Evolutionary conservation across 1,140 invertebrate species (phyloP).

Genomic region (Dolichoris vasculosae): DNA sequence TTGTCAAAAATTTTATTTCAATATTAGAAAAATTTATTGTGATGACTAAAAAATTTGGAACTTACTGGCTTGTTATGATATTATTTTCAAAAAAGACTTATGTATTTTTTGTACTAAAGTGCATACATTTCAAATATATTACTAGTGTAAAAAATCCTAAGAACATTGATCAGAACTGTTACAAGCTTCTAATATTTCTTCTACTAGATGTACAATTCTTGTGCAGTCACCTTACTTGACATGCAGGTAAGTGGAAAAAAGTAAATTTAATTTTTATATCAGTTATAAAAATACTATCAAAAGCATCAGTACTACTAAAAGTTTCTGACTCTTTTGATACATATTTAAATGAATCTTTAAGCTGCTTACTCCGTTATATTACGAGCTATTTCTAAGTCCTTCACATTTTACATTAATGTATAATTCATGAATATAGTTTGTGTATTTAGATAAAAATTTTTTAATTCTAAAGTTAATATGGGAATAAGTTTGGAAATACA

Average conservation of each 20-base stretch:
- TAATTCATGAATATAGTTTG: constrained; percentile 84
- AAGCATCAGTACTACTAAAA: not conserved
- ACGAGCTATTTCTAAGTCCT: constrained; percentile 81
- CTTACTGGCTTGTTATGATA: constrained; percentile 89
- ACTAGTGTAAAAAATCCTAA: constrained; percentile 82
- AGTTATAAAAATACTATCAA: constrained; percentile 15
- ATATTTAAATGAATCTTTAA: constrained; percentile 83
- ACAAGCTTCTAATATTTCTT: constrained; percentile 81
- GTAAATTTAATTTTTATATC: constrained; percentile 63
- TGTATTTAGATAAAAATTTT: constrained; percentile 77
- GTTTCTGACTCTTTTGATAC: constrained; percentile 59
- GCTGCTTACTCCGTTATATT: constrained; percentile 85
- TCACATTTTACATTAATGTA: constrained; percentile 87
- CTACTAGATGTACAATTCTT: constrained; percentile 83
- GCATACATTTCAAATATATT: constrained; percentile 88
- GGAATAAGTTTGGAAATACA: constrained; percentile 86
- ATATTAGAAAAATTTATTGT: not conserved
- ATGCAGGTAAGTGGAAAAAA: constrained; percentile 75
- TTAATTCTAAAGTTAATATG: constrained; percentile 80
- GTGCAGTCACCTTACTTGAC: constrained; percentile 79
- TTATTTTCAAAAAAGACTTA: constrained; percentile 83
- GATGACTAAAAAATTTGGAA: constrained; percentile 44
- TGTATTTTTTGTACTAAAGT: constrained; percentile 85
- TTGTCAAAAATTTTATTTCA: constrained; percentile 71
- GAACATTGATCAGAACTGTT: constrained; percentile 77